These are phyloP conservation scores for Ostrea edulis DNA, from an alignment of 1,140 invertebrate species.

Conservation along the genomic window DNA sequence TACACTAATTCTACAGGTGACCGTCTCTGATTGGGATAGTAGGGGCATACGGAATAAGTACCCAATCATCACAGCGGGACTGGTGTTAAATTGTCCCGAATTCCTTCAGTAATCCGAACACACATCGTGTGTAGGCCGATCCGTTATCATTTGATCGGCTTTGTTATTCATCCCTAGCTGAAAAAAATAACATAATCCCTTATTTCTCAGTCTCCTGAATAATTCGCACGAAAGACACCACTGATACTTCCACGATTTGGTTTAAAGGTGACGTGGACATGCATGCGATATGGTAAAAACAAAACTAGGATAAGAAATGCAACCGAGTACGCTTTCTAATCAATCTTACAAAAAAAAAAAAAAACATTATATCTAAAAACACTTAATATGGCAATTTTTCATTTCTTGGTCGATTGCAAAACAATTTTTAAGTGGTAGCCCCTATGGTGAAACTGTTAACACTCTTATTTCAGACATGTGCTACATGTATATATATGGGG, in stretches of 20 bases:
- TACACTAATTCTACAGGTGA: constrained; percentile 18
- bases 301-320: too few species aligned
- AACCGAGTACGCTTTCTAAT: too few species aligned
- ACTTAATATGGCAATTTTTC: background rate
- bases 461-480: background rate
- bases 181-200: background rate
- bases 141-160: constrained; percentile 36
- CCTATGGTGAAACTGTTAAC: background rate
- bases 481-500: background rate
- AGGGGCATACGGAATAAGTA: background rate
- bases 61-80: constrained; percentile 22
- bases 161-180: constrained; percentile 5
- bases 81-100: constrained; percentile 32
- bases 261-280: background rate
- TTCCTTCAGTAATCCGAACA: constrained; percentile 25
- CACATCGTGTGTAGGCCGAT: constrained; percentile 4
- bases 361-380: too few species aligned
- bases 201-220: constrained; percentile 4
- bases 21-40: background rate
- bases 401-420: background rate
- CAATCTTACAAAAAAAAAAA: too few species aligned
- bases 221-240: background rate
- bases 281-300: too few species aligned
- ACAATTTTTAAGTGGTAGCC: background rate
- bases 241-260: background rate